Evolutionary conservation across 2,113 vertebrate species (phyloP).

Genomic region (Nibea albiflora): DNA sequence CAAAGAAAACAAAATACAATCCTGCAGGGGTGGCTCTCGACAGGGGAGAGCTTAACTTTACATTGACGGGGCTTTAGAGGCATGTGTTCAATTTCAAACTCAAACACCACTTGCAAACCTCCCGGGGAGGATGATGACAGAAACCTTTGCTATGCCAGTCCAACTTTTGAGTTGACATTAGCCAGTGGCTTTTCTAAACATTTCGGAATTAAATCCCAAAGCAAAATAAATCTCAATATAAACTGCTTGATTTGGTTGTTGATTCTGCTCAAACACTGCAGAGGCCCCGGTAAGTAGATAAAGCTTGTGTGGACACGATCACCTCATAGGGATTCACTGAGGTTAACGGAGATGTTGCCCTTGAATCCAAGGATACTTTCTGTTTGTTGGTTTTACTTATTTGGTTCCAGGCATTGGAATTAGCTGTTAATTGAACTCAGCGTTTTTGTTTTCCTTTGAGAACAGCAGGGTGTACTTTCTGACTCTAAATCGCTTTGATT

Average conservation of each 20-base stretch:
- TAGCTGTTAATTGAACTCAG: slow-evolving; percentile 50
- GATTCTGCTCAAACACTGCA: slow-evolving; percentile 57
- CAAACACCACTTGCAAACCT: slow-evolving; percentile 56
- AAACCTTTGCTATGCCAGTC: slow-evolving; percentile 47
- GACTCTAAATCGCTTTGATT: slow-evolving; percentile 57
- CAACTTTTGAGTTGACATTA: slow-evolving; percentile 60
- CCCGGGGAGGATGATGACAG: slow-evolving; percentile 51
- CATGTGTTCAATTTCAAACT: slow-evolving; percentile 72
- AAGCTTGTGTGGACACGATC: slow-evolving; percentile 47
- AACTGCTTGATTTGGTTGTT: slow-evolving; percentile 69
- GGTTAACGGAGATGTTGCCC: slow-evolving; percentile 51
- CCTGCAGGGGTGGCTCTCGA: slow-evolving; percentile 47
- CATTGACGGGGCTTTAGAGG: slow-evolving; percentile 52
- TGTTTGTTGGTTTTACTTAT: slow-evolving; percentile 64
- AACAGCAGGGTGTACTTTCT: slow-evolving; percentile 26
- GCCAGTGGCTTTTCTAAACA: slow-evolving; percentile 65
- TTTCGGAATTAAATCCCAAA: slow-evolving; percentile 66
- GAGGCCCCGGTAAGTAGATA: slow-evolving; percentile 23
- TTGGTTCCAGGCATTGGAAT: slow-evolving; percentile 51
- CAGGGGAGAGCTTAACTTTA: slow-evolving; percentile 60
- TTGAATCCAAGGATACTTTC: slow-evolving; percentile 63
- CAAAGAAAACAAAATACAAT: slow-evolving; percentile 66
- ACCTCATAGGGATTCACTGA: slow-evolving; percentile 37
- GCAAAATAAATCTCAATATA: slow-evolving; percentile 70
- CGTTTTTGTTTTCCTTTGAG: slow-evolving; percentile 54